Evolutionary conservation across 2,888 invertebrate species (phyloP), one percentile per base, ranked within the genome.

Genomic region (Drosophila neotestacea): DNA sequence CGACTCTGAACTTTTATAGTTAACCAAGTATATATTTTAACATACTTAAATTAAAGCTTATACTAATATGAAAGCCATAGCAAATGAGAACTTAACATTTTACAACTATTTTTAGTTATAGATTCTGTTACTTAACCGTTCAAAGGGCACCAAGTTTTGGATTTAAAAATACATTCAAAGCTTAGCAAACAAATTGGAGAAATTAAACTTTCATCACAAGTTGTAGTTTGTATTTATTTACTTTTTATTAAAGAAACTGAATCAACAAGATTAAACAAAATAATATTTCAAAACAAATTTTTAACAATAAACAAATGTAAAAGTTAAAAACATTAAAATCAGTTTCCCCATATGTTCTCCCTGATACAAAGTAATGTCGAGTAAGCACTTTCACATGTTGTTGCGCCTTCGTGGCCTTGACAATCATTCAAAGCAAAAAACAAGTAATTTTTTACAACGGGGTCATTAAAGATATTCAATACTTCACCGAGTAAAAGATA

Each of bases 331-430:
- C 22, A 22, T 22, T 22, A 1, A 22, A 22, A 22, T 3, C 22
- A 22, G 22, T 22, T 22, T 3, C 0, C 22, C 22, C 22, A 51
- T 28, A 11, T 28, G 13, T 38, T 16, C 22, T 38, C 3, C 3
- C 56, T 4, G 9, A 69, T 6, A 36, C 74, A 75, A 4, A 39
- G 2, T 0, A 54, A 11, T 28, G 59, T 46, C 27, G 41, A 38
- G 9, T 38, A 48, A 10, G 72, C 72, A 4, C 13, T 7, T n/a
- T 46, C 46, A 28, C 47, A 47, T 13, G 30, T 4, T 1, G 32
- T 4, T 32, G n/a, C 1, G 0, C n/a, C 46, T n/a, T 46, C 4
- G 4, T 11, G 11, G 7, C 2, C 11, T 44, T 44, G 44, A 27
- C 44, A 44, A 11, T 4, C 27, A 27, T 6, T 11, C 44, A 44